phyloP scores from a whole-genome alignment of 2,888 invertebrate species.

The Choreutis nemorana region DNA sequence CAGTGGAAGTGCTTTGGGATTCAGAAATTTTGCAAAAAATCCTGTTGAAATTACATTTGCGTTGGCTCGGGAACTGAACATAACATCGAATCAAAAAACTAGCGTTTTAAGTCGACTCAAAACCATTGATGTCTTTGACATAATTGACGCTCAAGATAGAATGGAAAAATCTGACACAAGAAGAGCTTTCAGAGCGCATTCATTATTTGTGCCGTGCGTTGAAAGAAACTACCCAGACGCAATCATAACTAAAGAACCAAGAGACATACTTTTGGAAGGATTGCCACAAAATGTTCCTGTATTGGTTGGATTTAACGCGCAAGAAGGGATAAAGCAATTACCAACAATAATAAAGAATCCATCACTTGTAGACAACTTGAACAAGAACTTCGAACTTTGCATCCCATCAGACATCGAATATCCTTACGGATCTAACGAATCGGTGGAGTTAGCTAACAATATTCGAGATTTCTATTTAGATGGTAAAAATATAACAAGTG shows the following conservation, averaged over 20 bases:
- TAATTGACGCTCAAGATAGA: conserved; percentile 16
- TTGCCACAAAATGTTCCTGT: conserved; percentile 31
- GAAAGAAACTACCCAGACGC: conserved; percentile 24
- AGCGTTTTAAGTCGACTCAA: conserved; percentile 12
- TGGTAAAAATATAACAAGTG: conserved; percentile 10
- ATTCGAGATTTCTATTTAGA: conserved; percentile 20
- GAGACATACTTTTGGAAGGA: conserved; percentile 22
- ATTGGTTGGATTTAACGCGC: conserved; percentile 31
- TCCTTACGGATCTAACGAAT: conserved; percentile 13
- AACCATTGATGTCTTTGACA: conserved; percentile 14
- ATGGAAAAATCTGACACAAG: conserved; percentile 11
- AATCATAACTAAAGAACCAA: conserved; percentile 29
- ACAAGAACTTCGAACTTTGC: conserved; percentile 16
- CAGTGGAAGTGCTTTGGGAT: conserved; percentile 19
- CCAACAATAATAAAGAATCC: conserved; percentile 9
- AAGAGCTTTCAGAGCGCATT: conserved; percentile 14
- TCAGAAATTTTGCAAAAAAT: conserved; percentile 16
- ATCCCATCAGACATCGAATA: conserved; percentile 22
- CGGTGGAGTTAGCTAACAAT: conserved; percentile 14
- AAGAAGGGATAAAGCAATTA: conserved; percentile 26
- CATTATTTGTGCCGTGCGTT: conserved; percentile 32
- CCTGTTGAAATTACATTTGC: conserved; percentile 13
- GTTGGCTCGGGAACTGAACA: conserved; percentile 14
- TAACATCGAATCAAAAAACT: conserved; percentile 10
- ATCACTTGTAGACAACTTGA: conserved; percentile 11